These are phyloP conservation scores for Lithophane semibrunnea DNA, from an alignment of 2,888 invertebrate genomes.

Conservation along the genomic window DNA sequence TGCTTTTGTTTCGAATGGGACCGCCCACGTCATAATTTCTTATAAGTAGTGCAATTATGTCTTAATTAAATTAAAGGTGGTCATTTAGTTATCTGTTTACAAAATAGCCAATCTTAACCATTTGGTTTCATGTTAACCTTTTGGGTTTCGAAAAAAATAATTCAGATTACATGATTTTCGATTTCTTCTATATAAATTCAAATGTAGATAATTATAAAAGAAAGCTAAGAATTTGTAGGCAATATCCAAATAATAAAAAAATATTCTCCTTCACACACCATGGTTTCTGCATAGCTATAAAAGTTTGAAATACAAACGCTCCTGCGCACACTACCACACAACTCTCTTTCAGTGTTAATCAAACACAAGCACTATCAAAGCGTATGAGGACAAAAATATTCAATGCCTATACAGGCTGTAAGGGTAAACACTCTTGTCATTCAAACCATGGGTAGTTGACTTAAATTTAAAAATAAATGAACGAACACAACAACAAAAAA, in stretches of 20 bases:
- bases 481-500: too few species aligned
- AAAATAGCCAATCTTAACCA: not conserved
- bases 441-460: too few species aligned
- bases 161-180: not conserved
- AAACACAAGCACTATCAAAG: not conserved
- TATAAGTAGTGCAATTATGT: not conserved
- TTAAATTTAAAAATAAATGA: too few species aligned
- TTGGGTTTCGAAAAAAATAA: not conserved
- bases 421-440: too few species aligned
- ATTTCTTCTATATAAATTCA: too few species aligned
- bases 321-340: not conserved
- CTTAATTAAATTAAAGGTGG: not conserved
- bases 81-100: not conserved
- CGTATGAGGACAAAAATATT: not conserved
- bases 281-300: too few species aligned
- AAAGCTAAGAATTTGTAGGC: too few species aligned
- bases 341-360: not conserved
- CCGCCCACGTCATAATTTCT: too few species aligned
- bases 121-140: not conserved
- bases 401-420: too few species aligned
- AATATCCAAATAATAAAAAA: not conserved
- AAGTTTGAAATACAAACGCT: not conserved
- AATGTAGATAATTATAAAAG: too few species aligned
- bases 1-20: not conserved
- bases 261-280: too few species aligned